Conservation (phyloP, 2,113 vertebrate species). For the Halichoerus grypus region DNA sequence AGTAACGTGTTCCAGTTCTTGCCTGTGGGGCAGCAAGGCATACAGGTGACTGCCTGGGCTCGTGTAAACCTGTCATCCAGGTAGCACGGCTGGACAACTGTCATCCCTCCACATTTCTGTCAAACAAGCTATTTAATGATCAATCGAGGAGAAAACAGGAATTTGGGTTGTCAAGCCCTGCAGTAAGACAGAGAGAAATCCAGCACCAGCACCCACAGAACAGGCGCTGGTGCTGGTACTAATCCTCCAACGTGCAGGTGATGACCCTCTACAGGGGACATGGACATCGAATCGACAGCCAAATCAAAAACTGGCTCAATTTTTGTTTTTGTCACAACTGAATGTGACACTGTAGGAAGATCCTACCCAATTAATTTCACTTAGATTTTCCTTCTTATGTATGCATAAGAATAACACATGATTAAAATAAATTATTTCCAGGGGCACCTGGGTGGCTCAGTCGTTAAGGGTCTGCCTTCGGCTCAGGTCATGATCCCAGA, state of each 20-base stretch:
- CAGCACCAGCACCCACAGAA: neutral
- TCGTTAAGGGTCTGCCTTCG: too few species aligned
- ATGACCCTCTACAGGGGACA: too few species aligned
- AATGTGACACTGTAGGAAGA: neutral
- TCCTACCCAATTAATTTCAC: neutral
- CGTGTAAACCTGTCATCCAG: neutral
- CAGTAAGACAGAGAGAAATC: neutral
- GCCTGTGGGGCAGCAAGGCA: neutral
- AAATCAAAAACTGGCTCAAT: neutral
- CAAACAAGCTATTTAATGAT: neutral
- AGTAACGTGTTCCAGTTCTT: accelerated
- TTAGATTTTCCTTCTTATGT: neutral
- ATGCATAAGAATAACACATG: neutral
- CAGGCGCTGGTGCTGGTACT: neutral
- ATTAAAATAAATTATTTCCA: neutral
- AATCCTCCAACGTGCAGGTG: neutral
- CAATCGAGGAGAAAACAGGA: neutral
- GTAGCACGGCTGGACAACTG: neutral
- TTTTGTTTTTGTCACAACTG: neutral
- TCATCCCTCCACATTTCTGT: neutral
- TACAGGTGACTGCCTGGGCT: neutral
- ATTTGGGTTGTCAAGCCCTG: neutral
- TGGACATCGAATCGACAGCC: too few species aligned
- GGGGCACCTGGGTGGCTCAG: neutral
- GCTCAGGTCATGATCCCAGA: too few species aligned